Conservation (phyloP, 2,888 invertebrate species). For the Hydriomena furcata region DNA sequence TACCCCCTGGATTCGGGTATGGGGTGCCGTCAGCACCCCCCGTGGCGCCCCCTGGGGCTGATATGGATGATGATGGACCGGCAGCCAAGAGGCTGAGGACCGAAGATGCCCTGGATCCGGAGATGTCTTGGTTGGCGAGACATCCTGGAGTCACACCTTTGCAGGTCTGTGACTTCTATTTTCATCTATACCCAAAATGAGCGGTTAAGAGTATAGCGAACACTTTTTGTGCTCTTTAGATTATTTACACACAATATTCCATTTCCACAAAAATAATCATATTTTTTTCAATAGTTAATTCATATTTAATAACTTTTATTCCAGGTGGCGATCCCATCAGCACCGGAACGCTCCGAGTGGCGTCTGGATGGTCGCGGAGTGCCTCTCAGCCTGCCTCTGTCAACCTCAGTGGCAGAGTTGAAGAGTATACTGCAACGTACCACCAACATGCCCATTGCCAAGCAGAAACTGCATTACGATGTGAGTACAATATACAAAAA, state of each 20-base stretch:
- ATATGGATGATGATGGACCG: slow-evolving; percentile 89
- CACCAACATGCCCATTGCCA: slow-evolving; percentile 97
- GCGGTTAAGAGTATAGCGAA: too few relatives aligned
- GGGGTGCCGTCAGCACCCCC: slow-evolving; percentile 41
- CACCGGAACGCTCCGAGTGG: slow-evolving; percentile 97
- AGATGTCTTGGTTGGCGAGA: slow-evolving; percentile 80
- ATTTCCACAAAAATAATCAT: too few relatives aligned
- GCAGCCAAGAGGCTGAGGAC: slow-evolving; percentile 94
- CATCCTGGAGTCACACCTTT: slow-evolving; percentile 60
- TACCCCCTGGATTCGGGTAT: slow-evolving; percentile 49
- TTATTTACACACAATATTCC: too few relatives aligned
- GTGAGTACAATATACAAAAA: too few relatives aligned
- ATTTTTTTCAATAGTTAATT: too few relatives aligned
- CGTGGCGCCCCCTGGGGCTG: slow-evolving; percentile 33
- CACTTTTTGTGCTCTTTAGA: too few relatives aligned
- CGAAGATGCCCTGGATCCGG: slow-evolving; percentile 96
- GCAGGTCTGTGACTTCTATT: slow-evolving; percentile 71
- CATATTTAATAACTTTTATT: too few relatives aligned
- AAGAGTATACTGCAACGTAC: slow-evolving; percentile 94
- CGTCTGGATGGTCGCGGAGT: slow-evolving; percentile 95
- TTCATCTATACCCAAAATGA: too few relatives aligned
- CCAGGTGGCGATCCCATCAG: slow-evolving; percentile 90
- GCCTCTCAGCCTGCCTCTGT: slow-evolving; percentile 89
- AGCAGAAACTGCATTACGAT: slow-evolving; percentile 98
- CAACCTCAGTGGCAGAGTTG: slow-evolving; percentile 91